Evolutionary conservation across 2,113 vertebrate species (phyloP).

Genomic region (Lampris incognitus): DNA sequence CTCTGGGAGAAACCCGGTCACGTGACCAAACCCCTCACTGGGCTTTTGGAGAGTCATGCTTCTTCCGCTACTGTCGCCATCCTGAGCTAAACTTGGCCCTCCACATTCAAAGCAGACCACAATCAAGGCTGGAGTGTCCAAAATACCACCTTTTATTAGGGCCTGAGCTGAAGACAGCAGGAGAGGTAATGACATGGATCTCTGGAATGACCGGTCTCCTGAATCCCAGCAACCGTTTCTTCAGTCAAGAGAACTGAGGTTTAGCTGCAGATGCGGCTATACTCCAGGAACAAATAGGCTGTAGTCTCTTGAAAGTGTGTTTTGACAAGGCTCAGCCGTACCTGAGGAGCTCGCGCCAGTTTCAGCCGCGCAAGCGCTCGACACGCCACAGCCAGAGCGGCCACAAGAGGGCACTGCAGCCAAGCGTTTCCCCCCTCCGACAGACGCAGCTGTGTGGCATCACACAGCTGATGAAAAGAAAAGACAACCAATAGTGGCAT

Average conservation of each 20-base stretch:
- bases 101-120: background rate
- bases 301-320: background rate
- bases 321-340: slow-evolving; percentile 8
- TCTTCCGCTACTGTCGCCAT: background rate
- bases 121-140: background rate
- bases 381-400: background rate
- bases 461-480: slow-evolving; percentile 73
- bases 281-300: background rate
- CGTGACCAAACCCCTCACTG: background rate
- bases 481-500: slow-evolving; percentile 68
- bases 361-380: slow-evolving; percentile 7
- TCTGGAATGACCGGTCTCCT: background rate
- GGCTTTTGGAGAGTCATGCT: background rate
- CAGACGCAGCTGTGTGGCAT: slow-evolving; percentile 64
- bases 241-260: background rate
- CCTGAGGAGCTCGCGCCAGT: slow-evolving; percentile 20
- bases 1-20: slow-evolving; percentile 38
- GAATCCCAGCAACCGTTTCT: background rate
- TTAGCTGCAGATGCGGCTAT: background rate
- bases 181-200: background rate
- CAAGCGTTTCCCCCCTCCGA: slow-evolving; percentile 68
- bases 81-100: background rate
- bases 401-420: slow-evolving; percentile 84
- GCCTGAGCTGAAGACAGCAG: background rate
- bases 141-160: background rate